phyloP scores from a whole-genome alignment of 2,113 vertebrate species.

The Oceanodroma tethys region DNA sequence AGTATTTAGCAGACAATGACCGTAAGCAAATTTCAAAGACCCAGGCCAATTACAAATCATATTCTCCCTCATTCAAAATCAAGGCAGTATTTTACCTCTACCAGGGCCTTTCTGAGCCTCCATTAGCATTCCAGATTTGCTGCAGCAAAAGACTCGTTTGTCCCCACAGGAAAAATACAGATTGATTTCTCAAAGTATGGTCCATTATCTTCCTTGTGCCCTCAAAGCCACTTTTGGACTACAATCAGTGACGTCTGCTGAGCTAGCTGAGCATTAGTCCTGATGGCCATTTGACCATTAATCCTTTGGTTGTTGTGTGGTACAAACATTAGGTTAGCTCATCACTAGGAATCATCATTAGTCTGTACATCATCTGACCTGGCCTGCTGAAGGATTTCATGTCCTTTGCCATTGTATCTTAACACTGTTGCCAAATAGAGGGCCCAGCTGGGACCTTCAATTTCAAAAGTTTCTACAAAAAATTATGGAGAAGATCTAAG shows the following conservation, averaged over 20 bases:
- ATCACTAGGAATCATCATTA: not conserved
- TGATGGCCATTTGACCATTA: not conserved
- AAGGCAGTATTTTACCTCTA: constrained; percentile 4
- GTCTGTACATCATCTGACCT: not conserved
- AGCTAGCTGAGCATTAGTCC: not conserved
- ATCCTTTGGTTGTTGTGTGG: not conserved
- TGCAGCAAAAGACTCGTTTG: not conserved
- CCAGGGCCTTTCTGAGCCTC: not conserved
- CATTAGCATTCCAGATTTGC: not conserved
- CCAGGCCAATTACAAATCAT: not conserved
- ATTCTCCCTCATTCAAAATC: not conserved
- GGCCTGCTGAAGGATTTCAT: not conserved
- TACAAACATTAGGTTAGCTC: not conserved
- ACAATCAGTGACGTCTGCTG: not conserved
- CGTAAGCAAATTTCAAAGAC: constrained; percentile 1
- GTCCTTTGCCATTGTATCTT: not conserved
- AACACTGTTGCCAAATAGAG: not conserved
- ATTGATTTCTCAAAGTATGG: not conserved
- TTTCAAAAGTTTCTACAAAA: not conserved
- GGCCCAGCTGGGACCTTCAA: not conserved
- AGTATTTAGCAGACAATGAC: not conserved
- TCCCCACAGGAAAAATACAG: not conserved
- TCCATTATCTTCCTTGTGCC: not conserved
- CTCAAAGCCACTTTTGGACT: not conserved
- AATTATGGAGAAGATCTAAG: not conserved